Percentiles rank a stretch among this genome's conserved stretches.
These are phyloP conservation scores for Macrotrachela quadricornifera DNA, from an alignment of 1,140 invertebrate genomes.

Conservation along the genomic window DNA sequence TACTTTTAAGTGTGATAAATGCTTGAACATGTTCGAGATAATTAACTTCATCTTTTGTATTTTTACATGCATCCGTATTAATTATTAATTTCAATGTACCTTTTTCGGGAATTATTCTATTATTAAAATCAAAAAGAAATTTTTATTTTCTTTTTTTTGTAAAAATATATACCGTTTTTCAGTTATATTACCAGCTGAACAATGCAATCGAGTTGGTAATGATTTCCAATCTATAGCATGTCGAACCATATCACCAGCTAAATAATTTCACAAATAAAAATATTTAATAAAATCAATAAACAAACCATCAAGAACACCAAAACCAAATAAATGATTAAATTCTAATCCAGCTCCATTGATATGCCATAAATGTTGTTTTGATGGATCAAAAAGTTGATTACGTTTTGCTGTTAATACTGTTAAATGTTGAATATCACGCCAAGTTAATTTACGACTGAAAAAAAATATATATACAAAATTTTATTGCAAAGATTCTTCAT, in stretches of 20 bases:
- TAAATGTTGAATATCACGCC: constrained; percentile 92
- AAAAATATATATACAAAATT: constrained; percentile 1
- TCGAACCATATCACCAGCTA: constrained; percentile 79
- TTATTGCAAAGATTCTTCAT: not conserved
- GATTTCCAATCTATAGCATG: constrained; percentile 81
- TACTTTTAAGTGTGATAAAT: constrained; percentile 3
- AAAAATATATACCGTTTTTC: constrained; percentile 44
- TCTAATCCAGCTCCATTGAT: constrained; percentile 95
- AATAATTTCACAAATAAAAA: too few relatives aligned
- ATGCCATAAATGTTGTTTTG: constrained; percentile 72
- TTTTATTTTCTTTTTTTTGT: not conserved
- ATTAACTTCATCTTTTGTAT: constrained; percentile 4
- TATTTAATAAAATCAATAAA: too few relatives aligned
- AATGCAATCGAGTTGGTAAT: constrained; percentile 83
- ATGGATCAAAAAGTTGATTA: constrained; percentile 90
- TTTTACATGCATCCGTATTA: constrained; percentile 3
- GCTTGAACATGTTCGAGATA: constrained; percentile 10
- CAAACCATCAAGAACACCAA: constrained; percentile 69
- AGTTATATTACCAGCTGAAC: constrained; percentile 63
- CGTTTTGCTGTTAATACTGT: constrained; percentile 89
- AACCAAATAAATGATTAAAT: constrained; percentile 96
- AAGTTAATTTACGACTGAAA: constrained; percentile 58
- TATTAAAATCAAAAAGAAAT: not conserved
- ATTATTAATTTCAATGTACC: constrained; percentile 5
- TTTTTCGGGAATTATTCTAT: not conserved